Evolutionary conservation across 2,888 invertebrate species (phyloP).

Genomic region (Polydrusus tereticollis): DNA sequence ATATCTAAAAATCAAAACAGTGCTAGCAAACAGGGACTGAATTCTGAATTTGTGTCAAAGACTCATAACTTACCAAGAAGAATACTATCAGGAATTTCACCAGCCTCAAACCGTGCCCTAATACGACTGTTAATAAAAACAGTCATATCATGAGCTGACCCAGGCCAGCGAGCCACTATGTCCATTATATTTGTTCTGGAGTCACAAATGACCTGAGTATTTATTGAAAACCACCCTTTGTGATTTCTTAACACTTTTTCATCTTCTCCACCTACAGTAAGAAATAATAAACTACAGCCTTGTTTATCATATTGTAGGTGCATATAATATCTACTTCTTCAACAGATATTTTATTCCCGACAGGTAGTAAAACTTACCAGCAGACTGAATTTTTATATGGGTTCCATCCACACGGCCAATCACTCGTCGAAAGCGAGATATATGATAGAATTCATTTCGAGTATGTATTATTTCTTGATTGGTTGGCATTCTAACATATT

Average conservation of each 20-base stretch:
- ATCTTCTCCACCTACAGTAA: slow-evolving; percentile 47
- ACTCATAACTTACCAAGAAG: slow-evolving; percentile 23
- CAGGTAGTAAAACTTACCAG: too few relatives aligned
- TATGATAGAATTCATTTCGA: slow-evolving; percentile 10
- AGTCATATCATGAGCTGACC: slow-evolving; percentile 47
- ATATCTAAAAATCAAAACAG: too few relatives aligned
- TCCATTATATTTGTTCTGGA: slow-evolving; percentile 49
- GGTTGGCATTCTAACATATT: slow-evolving; percentile 5
- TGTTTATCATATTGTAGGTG: too few relatives aligned
- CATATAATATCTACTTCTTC: too few relatives aligned
- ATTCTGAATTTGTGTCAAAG: not conserved
- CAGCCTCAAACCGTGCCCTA: slow-evolving; percentile 32
- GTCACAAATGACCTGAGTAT: slow-evolving; percentile 55
- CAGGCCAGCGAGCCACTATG: too few relatives aligned
- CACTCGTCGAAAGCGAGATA: slow-evolving; percentile 13
- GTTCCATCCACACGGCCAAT: slow-evolving; percentile 26
- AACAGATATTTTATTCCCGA: not conserved
- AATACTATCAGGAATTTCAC: slow-evolving; percentile 18
- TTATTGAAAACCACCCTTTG: slow-evolving; percentile 56
- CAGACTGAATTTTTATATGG: slow-evolving; percentile 29
- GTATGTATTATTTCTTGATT: not conserved
- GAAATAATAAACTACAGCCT: not conserved
- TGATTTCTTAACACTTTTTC: slow-evolving; percentile 54
- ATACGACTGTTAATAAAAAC: slow-evolving; percentile 44
- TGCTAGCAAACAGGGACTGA: too few relatives aligned